Evolutionary conservation across 1,140 invertebrate genomes (phyloP), one percentile per base, ranked within the genome.

Genomic region (Telenomus remus): DNA sequence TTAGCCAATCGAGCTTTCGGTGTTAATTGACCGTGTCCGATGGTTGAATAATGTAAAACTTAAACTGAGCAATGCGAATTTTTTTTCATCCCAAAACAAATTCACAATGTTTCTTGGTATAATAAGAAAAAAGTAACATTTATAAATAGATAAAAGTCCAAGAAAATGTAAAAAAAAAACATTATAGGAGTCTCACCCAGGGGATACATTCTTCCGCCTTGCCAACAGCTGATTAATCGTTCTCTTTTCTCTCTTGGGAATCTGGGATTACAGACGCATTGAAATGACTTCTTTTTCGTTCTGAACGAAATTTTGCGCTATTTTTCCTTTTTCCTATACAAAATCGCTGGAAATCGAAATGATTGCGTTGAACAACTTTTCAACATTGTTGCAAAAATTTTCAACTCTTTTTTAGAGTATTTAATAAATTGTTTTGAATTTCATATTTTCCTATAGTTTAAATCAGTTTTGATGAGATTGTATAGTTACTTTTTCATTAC

Each of bases 181-280:
- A 85, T 85, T 86, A 83, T 85, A 80, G 81, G 81, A 84, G 79
- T 79, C 79, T 79, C 76, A 81, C 86, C 84, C 85, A 51, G 80
- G 86, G 86, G 86, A 87, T 82, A 72, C 76, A 80, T 83, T 85
- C 82, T 81, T 80, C 81, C 84, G 85, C 81, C 83, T 85, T 86
- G 85, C 87, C 86, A 87, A 87, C 87, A 87, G 85, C 86, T 88
- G 87, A 88, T 88, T 88, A 88, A 88, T 88, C 87, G 86, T 87
- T 82, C 81, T 81, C 76, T 76, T 81, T 70, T 76, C 39, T 85
- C 82, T 82, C 85, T 48, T 64, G 85, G 78, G 85, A 80, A 73
- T 79, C 73, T 70, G 65, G 73, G 80, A 81, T 77, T 80, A 76
- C 76, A 76, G 75, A 82, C 85, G 84, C 82, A 86, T 84, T 81